Evolutionary conservation across 2,888 invertebrate genomes (phyloP), one percentile per base, ranked within the genome.

Genomic region (Plebejus melissa): DNA sequence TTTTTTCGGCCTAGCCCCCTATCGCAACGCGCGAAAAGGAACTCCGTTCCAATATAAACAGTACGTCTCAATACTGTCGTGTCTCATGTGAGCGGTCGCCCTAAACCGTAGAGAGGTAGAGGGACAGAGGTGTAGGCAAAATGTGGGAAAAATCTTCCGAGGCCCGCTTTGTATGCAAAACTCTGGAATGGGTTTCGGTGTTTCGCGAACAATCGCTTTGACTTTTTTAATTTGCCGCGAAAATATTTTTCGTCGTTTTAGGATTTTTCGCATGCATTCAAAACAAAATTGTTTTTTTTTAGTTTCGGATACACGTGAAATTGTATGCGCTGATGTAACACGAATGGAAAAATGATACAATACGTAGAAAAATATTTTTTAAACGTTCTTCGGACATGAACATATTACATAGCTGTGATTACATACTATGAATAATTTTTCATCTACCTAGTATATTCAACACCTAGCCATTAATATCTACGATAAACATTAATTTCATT

Each of bases 131-230:
- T 22, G 60, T 28, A 28, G 28, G 28, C 60, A 28, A 60, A 60
- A 58, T 58, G 58, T 32, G 58, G 70, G 54, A n/a, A 75, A 75
- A 75, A 71, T 58, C 58, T 58, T 75, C 71, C 60, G 32, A 38
- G 28, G 85, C 74, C 75, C 79, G 78, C 80, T 80, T 80, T 80
- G 80, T 79, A 80, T 80, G 79, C 78, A 80, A 80, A 80, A 80
- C 78, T 79, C 77, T 36, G 74, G 76, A 79, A 79, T 78, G 77
- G 78, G 76, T 79, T 78, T 76, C 78, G 74, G 41, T 75, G 58
- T 57, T 38, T n/a, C 71, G 4, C 57, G 75, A 75, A 71, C 75
- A 71, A 38, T 28, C 32, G 75, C 72, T 72, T 72, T 72, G 72
- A 72, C 72, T 72, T 54, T 72, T 72, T 72, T 72, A 72, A 72